Conservation (phyloP, 1,140 invertebrate species). For the Theocolax elegans region DNA sequence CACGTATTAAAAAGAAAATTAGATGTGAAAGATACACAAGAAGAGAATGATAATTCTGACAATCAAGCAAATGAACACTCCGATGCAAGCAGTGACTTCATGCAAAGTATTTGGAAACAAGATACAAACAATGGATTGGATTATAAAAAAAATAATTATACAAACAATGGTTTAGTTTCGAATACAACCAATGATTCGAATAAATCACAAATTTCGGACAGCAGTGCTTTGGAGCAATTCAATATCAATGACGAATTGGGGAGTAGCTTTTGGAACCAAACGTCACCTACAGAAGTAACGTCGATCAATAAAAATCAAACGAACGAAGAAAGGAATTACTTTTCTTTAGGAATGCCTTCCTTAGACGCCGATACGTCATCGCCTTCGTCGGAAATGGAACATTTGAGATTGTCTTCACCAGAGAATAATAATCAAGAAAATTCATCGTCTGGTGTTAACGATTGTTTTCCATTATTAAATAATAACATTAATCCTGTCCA, state of each 20-base stretch:
- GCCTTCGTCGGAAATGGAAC: constrained; percentile 65
- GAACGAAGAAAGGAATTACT: constrained; percentile 61
- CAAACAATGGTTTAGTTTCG: background rate
- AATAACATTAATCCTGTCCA: constrained; percentile 35
- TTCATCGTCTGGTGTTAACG: constrained; percentile 35
- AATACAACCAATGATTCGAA: background rate
- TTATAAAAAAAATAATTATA: constrained; percentile 18
- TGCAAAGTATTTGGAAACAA: constrained; percentile 22
- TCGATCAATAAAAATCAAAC: constrained; percentile 47
- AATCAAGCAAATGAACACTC: background rate
- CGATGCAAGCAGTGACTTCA: constrained; percentile 9
- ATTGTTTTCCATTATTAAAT: constrained; percentile 42
- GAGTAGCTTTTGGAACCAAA: constrained; percentile 6
- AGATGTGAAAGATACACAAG: constrained; percentile 42
- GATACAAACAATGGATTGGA: constrained; percentile 22
- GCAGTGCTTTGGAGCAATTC: background rate
- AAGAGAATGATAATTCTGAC: constrained; percentile 2
- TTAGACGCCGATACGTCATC: constrained; percentile 56
- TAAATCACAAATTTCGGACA: background rate
- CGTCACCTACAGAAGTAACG: background rate
- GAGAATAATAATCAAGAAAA: constrained; percentile 44
- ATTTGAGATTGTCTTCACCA: constrained; percentile 66
- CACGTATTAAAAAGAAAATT: constrained; percentile 55
- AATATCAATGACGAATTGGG: constrained; percentile 5
- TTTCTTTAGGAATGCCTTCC: constrained; percentile 66